These are phyloP conservation scores for Scomber scombrus DNA, from an alignment of 2,113 vertebrate genomes.

Conservation along the genomic window DNA sequence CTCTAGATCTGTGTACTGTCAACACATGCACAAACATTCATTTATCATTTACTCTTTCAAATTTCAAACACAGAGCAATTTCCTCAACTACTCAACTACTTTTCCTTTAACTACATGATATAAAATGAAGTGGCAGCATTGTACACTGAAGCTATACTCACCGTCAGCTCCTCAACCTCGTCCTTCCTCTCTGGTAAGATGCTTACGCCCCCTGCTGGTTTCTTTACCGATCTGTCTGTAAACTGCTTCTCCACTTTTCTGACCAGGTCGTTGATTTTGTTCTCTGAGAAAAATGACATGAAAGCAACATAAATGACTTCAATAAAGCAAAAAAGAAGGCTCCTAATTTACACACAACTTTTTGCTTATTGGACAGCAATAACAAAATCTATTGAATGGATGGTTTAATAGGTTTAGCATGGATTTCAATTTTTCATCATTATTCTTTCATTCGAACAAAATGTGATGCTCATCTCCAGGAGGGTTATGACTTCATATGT, in stretches of 20 bases:
- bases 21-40: slow-evolving; percentile 6
- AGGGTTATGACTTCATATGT: too few relatives aligned
- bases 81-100: neutral
- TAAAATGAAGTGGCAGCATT: neutral
- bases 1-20: slow-evolving; percentile 77
- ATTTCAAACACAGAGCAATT: neutral
- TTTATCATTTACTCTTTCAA: too few relatives aligned
- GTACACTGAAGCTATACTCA: slow-evolving; percentile 52
- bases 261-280: slow-evolving; percentile 81
- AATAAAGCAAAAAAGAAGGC: too few relatives aligned
- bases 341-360: too few relatives aligned
- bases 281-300: slow-evolving; percentile 74
- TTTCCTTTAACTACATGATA: neutral
- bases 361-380: too few relatives aligned
- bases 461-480: too few relatives aligned
- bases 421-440: too few relatives aligned
- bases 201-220: slow-evolving; percentile 85
- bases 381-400: too few relatives aligned
- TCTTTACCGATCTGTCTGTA: slow-evolving; percentile 73
- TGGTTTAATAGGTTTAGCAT: too few relatives aligned
- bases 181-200: slow-evolving; percentile 83
- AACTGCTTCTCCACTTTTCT: slow-evolving; percentile 86
- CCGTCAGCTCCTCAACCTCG: slow-evolving; percentile 86
- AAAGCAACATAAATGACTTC: too few relatives aligned
- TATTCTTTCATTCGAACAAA: too few relatives aligned